Evolutionary conservation across 2,888 invertebrate genomes (phyloP), one percentile per base, ranked within the genome.

Genomic region (Xanthia togata): DNA sequence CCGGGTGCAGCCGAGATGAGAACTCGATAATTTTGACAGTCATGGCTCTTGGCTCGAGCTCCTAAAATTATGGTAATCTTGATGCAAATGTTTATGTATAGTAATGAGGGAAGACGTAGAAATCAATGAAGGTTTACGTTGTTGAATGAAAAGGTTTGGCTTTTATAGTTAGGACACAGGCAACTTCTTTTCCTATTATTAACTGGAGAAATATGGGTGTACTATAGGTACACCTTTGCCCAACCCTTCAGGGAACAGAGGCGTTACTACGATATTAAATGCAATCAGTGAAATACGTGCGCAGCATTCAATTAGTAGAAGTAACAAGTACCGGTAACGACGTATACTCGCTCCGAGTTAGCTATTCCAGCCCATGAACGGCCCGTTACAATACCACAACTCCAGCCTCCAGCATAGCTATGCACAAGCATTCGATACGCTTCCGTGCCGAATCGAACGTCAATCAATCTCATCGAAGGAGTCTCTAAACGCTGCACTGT

Each of bases 41-140:
- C 82, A 82, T 23, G 47, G 3, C 17, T 41, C 55, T 83, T 82
- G 82, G 82, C 82, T 55, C 20, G 11, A 20, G n/a, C 14, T 55
- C 11, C 62, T n/a, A 55, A 67, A 70, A 35, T 83, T 79, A 78
- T 83, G 71, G 17, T 59, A 67, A 83, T 76, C 9, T 70, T 50
- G 23, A 67, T 77, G 57, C 44, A 63, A 78, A 81, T 70, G 12
- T 79, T 44, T 57, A 57, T 31, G 57, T 73, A 62, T 63, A 59
- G 23, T 76, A 68, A 70, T 20, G n/a, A 67, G 8, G 3, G 5
- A 31, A 57, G 47, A n/a, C 55, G 53, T 57, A 26, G 57, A 70
- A 81, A 82, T 63, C 70, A 62, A 70, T 74, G 57, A 41, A 57
- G 67, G 5, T 73, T 6, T 63, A 47, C 31, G 31, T 67, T 35